Evolutionary conservation across 2,113 vertebrate genomes (phyloP).

Genomic region (Cinclus cinclus): DNA sequence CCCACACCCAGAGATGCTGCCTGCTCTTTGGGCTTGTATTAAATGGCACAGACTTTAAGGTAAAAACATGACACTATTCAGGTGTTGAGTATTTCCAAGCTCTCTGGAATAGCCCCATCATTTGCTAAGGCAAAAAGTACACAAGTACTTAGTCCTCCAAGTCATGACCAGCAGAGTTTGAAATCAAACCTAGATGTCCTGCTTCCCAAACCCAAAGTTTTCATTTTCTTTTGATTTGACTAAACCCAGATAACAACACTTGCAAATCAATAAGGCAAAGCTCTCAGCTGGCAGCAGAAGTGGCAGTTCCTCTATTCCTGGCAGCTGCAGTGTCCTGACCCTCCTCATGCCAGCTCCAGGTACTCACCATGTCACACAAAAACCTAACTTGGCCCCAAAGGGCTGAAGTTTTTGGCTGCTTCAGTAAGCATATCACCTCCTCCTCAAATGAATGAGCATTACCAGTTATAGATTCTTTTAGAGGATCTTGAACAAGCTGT

Average conservation of each 20-base stretch:
- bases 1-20: neutral
- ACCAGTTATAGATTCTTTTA: neutral
- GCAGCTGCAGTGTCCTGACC: neutral
- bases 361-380: neutral
- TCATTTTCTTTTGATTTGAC: neutral
- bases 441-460: neutral
- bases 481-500: neutral
- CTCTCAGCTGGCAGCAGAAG: neutral
- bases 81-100: neutral
- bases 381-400: neutral
- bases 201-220: neutral
- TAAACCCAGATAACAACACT: neutral
- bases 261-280: neutral
- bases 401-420: neutral
- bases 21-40: neutral
- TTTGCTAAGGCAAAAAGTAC: neutral
- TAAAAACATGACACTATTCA: neutral
- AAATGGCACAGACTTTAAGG: neutral
- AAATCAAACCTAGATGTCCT: neutral
- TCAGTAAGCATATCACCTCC: neutral
- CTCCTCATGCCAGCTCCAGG: neutral
- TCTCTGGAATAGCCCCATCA: neutral
- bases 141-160: neutral
- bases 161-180: neutral
- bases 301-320: neutral